phyloP scores from a whole-genome alignment of 2,113 vertebrate species.

The Malurus cyaneus region DNA sequence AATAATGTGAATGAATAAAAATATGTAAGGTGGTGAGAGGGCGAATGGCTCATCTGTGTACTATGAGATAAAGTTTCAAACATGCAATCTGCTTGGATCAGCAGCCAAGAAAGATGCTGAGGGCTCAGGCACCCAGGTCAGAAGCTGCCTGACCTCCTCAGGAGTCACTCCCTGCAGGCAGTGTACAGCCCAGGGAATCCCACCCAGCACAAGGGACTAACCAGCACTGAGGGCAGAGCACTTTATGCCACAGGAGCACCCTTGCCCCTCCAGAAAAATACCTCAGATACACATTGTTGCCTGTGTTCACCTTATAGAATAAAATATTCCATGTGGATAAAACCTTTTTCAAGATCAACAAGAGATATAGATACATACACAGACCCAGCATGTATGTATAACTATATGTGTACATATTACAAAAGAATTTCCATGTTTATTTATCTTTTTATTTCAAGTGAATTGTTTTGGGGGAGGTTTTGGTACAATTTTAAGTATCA shows the following conservation, averaged over 20 bases:
- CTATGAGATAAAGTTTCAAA: background rate
- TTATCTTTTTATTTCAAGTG: background rate
- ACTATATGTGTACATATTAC: background rate
- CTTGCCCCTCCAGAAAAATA: background rate
- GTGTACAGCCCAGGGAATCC: background rate
- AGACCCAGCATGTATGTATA: background rate
- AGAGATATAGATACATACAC: background rate
- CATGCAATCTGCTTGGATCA: background rate
- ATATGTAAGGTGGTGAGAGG: background rate
- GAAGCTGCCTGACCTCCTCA: background rate
- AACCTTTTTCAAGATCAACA: background rate
- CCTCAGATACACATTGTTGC: background rate
- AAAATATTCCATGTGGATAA: background rate
- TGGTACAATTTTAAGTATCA: background rate
- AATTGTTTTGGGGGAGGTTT: accelerated
- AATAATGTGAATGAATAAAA: background rate
- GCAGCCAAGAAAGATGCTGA: background rate
- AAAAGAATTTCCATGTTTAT: background rate
- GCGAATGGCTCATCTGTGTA: background rate
- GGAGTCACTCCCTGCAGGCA: background rate
- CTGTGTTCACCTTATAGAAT: background rate
- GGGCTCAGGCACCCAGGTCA: background rate
- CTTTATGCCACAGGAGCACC: background rate
- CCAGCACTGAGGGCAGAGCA: background rate
- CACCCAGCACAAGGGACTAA: accelerated